Percentiles rank a stretch among this genome's conserved stretches.
These are phyloP conservation scores for Pseudonaja textilis DNA, from an alignment of 2,113 vertebrate genomes.

Conservation along the genomic window DNA sequence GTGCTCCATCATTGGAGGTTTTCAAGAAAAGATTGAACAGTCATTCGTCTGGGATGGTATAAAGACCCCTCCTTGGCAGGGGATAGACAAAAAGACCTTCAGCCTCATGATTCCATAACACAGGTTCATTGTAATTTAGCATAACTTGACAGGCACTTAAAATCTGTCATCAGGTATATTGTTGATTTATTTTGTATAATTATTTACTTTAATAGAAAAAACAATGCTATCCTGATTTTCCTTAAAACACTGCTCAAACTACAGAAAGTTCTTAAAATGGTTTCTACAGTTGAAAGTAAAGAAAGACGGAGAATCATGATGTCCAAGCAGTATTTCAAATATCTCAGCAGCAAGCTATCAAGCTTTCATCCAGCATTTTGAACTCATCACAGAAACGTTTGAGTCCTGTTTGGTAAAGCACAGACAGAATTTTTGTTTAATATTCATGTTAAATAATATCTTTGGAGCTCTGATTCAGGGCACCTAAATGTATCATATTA, in stretches of 20 bases:
- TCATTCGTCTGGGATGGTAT: not conserved
- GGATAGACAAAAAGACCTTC: not conserved
- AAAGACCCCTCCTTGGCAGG: not conserved
- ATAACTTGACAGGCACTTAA: conserved; percentile 40
- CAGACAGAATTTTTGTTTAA: not conserved
- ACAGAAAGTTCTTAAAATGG: accelerated
- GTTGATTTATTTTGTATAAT: conserved; percentile 39
- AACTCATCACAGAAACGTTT: not conserved
- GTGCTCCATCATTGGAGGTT: not conserved
- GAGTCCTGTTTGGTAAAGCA: not conserved
- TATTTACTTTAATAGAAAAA: conserved; percentile 32
- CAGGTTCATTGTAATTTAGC: conserved; percentile 30
- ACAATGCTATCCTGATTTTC: not conserved
- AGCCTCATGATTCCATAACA: not conserved
- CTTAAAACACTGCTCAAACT: not conserved
- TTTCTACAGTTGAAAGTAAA: not conserved
- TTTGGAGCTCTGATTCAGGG: not conserved
- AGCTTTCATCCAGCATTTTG: not conserved
- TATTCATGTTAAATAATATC: not conserved
- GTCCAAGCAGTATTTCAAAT: not conserved
- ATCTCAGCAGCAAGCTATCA: not conserved
- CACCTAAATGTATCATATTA: not conserved
- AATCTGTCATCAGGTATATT: conserved; percentile 26
- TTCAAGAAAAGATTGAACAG: not conserved
- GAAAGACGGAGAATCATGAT: not conserved